These are phyloP conservation scores for Augiades crinisus DNA, from an alignment of 2,888 invertebrate species.

Conservation along the genomic window DNA sequence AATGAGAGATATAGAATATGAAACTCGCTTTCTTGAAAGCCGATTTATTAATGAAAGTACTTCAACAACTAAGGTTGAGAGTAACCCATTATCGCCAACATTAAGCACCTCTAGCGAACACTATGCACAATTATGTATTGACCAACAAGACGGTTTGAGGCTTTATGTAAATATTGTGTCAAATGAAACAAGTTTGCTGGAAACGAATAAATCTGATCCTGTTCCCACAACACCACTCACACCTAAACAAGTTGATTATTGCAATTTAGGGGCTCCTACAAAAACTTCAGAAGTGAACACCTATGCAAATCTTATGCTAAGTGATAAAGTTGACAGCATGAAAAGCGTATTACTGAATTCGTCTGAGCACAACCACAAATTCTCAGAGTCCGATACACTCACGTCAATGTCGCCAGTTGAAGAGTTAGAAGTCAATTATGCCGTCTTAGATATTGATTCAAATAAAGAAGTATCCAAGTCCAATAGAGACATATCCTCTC, in stretches of 20 bases:
- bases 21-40: slow-evolving; percentile 58
- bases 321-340: slow-evolving; percentile 56
- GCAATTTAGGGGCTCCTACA: slow-evolving; percentile 53
- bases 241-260: slow-evolving; percentile 67
- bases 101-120: slow-evolving; percentile 71
- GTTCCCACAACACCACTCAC: slow-evolving; percentile 60
- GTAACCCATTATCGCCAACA: slow-evolving; percentile 61
- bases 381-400: slow-evolving; percentile 69
- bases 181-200: slow-evolving; percentile 46
- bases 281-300: slow-evolving; percentile 57
- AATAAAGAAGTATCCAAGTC: slow-evolving; percentile 61
- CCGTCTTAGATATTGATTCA: slow-evolving; percentile 87
- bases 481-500: slow-evolving; percentile 49
- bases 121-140: slow-evolving; percentile 68
- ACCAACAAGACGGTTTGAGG: slow-evolving; percentile 59
- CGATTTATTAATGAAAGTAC: slow-evolving; percentile 55
- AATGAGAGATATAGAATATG: slow-evolving; percentile 68
- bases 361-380: slow-evolving; percentile 56
- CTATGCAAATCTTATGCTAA: slow-evolving; percentile 68
- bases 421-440: slow-evolving; percentile 85
- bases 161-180: slow-evolving; percentile 71
- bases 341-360: slow-evolving; percentile 52
- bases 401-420: slow-evolving; percentile 66
- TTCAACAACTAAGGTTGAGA: slow-evolving; percentile 32
- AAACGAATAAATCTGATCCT: slow-evolving; percentile 49